phyloP scores from a whole-genome alignment of 2,113 vertebrate genomes.

The Papio anubis region DNA sequence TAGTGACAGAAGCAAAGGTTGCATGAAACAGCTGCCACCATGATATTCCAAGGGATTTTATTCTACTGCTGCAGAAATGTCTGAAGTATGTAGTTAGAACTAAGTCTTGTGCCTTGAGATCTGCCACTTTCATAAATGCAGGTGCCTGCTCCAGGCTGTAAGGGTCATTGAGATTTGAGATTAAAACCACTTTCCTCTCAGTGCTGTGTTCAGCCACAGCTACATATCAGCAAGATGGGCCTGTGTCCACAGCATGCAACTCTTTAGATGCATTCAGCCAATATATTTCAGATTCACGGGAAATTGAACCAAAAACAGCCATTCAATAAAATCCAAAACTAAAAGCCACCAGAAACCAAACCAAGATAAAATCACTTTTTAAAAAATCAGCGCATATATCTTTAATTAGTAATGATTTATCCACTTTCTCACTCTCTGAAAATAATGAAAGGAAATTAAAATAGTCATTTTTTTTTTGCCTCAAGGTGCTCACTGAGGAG shows the following conservation, averaged over 20 bases:
- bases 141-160: not conserved
- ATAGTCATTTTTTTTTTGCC: not conserved
- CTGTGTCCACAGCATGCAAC: rapidly evolving
- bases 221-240: not conserved
- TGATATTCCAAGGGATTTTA: not conserved
- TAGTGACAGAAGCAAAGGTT: not conserved
- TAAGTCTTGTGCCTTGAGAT: too few relatives aligned
- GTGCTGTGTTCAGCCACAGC: not conserved
- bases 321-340: not conserved
- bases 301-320: not conserved
- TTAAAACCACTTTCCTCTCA: not conserved
- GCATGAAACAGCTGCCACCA: not conserved
- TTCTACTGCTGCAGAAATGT: not conserved
- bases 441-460: constrained; percentile 33
- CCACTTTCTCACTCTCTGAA: not conserved
- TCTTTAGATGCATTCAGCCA: too few relatives aligned
- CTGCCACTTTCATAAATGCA: not conserved
- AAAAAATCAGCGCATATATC: rapidly evolving
- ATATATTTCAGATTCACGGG: not conserved
- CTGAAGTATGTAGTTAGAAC: not conserved
- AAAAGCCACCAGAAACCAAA: not conserved
- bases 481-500: not conserved
- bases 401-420: not conserved
- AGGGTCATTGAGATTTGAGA: not conserved
- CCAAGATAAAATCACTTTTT: not conserved